A percentile compares a stretch with the other conserved stretches of the same genome.
Conservation (phyloP, 2,888 invertebrate genomes). For the Eilema griseolum region DNA sequence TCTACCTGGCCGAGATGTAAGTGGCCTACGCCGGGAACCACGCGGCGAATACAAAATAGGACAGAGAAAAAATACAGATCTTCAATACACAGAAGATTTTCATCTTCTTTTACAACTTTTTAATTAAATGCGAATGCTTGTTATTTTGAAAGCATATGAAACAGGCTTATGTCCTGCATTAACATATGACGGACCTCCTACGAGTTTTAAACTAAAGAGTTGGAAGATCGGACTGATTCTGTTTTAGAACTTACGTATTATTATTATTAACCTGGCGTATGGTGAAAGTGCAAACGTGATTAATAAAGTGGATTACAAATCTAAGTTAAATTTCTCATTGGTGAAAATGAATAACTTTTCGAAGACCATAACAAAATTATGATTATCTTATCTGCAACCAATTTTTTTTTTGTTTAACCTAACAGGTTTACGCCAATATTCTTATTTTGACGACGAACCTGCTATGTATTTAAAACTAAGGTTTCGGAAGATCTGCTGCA, state of each 20-base stretch:
- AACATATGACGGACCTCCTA: neutral
- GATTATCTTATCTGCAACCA: neutral
- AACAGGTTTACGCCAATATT: neutral
- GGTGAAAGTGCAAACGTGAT: neutral
- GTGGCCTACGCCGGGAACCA: neutral
- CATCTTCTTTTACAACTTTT: too few relatives aligned
- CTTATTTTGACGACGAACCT: neutral
- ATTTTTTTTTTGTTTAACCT: neutral
- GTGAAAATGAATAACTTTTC: neutral
- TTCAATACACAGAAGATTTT: too few relatives aligned
- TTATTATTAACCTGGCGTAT: neutral
- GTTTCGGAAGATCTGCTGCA: neutral
- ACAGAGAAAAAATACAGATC: neutral
- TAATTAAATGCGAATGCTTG: too few relatives aligned
- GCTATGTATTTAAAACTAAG: constrained; percentile 1
- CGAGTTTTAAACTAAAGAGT: neutral
- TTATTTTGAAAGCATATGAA: too few relatives aligned
- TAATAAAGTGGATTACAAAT: neutral
- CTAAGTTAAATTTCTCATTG: neutral
- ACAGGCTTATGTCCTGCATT: too few relatives aligned
- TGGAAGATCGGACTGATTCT: neutral
- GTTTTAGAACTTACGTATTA: neutral
- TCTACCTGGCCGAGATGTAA: neutral
- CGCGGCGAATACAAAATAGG: neutral
- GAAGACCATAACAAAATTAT: neutral